phyloP scores from a whole-genome alignment of 2,888 invertebrate genomes.

The Nesidiocoris tenuis region DNA sequence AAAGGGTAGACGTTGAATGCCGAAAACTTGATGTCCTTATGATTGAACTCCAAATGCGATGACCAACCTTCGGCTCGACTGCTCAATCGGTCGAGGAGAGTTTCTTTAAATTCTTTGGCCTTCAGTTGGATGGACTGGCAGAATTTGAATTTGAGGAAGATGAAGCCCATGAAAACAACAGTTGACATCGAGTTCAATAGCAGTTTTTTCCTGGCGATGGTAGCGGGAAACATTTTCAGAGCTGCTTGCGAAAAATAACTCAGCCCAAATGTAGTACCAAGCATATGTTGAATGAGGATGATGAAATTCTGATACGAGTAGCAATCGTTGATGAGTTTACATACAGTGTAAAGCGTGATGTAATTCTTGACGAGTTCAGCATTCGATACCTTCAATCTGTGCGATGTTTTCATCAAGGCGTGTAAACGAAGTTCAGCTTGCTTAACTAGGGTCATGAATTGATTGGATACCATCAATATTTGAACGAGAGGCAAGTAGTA shows the following conservation, averaged over 20 bases:
- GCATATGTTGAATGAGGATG: neutral
- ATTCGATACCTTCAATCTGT: neutral
- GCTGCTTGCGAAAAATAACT: neutral
- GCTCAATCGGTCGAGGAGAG: neutral
- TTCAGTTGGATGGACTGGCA: constrained; percentile 8
- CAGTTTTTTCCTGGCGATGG: neutral
- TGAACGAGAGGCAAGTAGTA: constrained; percentile 9
- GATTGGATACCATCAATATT: constrained; percentile 11
- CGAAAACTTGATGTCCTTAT: constrained; percentile 1
- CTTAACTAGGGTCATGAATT: constrained; percentile 14
- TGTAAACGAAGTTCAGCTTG: neutral
- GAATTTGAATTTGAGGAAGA: neutral
- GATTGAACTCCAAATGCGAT: neutral
- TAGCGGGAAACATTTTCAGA: neutral
- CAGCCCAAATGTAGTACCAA: neutral
- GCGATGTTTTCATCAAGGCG: neutral
- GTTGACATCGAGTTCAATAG: neutral
- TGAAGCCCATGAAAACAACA: neutral
- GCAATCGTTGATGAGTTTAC: neutral
- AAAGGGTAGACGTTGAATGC: constrained; percentile 1
- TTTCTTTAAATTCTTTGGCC: neutral
- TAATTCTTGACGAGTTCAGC: constrained; percentile 1
- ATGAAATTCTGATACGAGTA: constrained; percentile 15
- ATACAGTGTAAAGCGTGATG: neutral
- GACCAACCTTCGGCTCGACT: neutral